Conservation (phyloP, 2,797 vertebrate genomes). For the Hybognathus amarus region DNA sequence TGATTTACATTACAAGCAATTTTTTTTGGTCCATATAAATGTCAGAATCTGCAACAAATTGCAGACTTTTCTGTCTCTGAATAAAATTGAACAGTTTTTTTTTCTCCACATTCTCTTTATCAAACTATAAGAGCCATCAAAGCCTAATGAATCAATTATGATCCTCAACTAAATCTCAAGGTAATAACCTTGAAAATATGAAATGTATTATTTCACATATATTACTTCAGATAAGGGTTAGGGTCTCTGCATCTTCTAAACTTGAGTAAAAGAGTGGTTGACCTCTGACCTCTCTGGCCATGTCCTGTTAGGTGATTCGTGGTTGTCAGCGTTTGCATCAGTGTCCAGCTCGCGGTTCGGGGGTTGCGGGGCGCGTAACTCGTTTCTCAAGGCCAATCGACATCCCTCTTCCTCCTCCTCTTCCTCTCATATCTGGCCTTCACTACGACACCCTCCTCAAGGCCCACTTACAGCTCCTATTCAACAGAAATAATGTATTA, state of each 20-base stretch:
- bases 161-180: neutral
- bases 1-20: neutral
- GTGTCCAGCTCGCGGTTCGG: conserved; percentile 70
- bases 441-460: conserved; percentile 74
- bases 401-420: conserved; percentile 57
- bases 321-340: conserved; percentile 76
- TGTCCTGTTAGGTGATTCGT: conserved; percentile 59
- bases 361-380: conserved; percentile 76
- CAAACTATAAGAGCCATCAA: neutral
- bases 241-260: neutral
- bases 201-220: neutral
- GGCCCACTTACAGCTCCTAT: conserved; percentile 60
- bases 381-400: conserved; percentile 81
- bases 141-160: neutral
- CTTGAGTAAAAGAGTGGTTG: conserved; percentile 1
- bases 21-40: neutral
- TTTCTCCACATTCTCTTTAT: neutral
- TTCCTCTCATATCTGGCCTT: conserved; percentile 72
- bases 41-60: too few relatives aligned
- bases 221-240: neutral
- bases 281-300: conserved; percentile 42
- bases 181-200: neutral
- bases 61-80: neutral
- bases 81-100: neutral
- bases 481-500: neutral